Evolutionary conservation across 2,797 vertebrate species (phyloP), one percentile per base, ranked within the genome.

Genomic region (Coregonus sp.): DNA sequence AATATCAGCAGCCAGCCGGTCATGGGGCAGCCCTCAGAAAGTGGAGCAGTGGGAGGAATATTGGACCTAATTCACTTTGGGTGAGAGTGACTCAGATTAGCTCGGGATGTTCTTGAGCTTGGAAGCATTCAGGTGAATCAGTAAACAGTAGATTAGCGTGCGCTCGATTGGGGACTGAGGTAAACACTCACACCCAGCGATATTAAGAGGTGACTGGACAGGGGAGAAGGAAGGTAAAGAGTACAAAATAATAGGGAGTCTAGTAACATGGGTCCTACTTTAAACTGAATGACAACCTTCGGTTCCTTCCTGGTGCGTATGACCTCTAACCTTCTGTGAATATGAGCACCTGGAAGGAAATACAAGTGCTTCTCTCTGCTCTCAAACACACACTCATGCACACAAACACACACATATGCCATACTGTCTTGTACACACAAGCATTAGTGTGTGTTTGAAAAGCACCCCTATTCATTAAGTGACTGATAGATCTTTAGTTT

Each of bases 11-110:
- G 9, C 40, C 40, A 47, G 9, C 9, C 11, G 31, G 80, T 82
- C 83, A 85, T 78, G 84, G 33, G 77, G 40, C 52, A 61, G 72
- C 74, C 76, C 82, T 80, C 78, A 80, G 77, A 78, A 82, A 59
- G 37, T 68, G 63, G 78, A 61, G 40, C 35, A 47, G 40, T 47
- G 40, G 7, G 40, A 56, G 71, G 76, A 50, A 68, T 72, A 75
- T 77, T 16, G 37, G 61, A 70, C 50, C 72, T 85, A 85, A 83
- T 87, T 87, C 80, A 82, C 35, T 84, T 85, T 79, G n/a, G 75
- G 73, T 3, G 61, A 67, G 81, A 79, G 81, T 81, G 84, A 83
- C 77, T 83, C 67, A 69, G 81, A 85, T 87, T 85, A 82, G 66
- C 67, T 51, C 35, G 33, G 72, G 63, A 75, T 76, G 71, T 59